Evolutionary conservation across 1,140 invertebrate genomes (phyloP).

Genomic region (Andricus grossulariae): DNA sequence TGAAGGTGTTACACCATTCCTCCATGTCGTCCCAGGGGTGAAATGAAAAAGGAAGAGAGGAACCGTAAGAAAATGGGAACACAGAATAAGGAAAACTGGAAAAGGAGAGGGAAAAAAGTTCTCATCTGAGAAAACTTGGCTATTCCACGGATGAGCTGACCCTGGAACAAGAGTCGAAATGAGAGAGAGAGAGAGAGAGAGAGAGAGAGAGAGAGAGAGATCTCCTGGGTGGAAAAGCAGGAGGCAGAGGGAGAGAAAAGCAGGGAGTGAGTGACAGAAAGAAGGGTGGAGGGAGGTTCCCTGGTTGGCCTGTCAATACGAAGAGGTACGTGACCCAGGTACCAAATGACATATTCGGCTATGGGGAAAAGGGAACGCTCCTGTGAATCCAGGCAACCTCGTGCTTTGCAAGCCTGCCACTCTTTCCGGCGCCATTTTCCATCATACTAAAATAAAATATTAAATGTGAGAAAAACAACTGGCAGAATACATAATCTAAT

Average conservation of each 20-base stretch:
- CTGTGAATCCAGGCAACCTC: conserved; percentile 2
- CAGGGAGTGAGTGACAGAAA: conserved; percentile 38
- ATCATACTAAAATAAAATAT: background rate
- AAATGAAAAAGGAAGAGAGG: conserved; percentile 9
- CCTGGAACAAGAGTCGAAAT: conserved; percentile 43
- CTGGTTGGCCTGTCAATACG: conserved; percentile 71
- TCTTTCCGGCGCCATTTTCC: background rate
- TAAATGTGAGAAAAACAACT: background rate
- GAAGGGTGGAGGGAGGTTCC: conserved; percentile 47
- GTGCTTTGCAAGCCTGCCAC: conserved; percentile 11
- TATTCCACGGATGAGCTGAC: conserved; percentile 41
- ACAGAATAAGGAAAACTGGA: background rate
- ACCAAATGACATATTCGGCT: conserved; percentile 64
- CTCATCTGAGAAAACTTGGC: background rate
- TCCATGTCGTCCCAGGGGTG: conserved; percentile 7
- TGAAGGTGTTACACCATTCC: background rate
- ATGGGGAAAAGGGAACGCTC: conserved; percentile 21
- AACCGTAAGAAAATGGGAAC: background rate
- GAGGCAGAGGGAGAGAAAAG: conserved; percentile 40
- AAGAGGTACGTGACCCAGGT: conserved; percentile 71
- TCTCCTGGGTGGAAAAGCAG: conserved; percentile 25
- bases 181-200: background rate
- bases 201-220: conserved; percentile 32
- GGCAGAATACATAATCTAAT: too few relatives aligned
- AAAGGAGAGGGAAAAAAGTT: conserved; percentile 7